A percentile compares a stretch with the other conserved stretches of the same genome.
Evolutionary conservation across 2,113 vertebrate species (phyloP).

Genomic region (Callopanchax toddi): DNA sequence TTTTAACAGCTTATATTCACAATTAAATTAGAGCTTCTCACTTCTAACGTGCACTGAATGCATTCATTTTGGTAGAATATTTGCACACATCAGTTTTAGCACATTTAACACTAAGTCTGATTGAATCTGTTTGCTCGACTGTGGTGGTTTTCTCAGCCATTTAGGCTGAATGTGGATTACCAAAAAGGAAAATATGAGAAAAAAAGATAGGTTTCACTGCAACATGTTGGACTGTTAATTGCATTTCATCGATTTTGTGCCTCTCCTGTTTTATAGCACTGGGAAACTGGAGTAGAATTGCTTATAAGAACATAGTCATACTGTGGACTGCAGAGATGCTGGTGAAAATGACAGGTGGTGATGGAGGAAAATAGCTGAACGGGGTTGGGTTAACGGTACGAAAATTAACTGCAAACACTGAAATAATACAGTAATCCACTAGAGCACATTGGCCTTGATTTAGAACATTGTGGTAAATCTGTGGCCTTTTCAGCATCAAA

Average conservation of each 20-base stretch:
- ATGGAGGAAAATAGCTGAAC: conserved; percentile 9
- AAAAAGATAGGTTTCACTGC: conserved; percentile 11
- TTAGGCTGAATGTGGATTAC: conserved; percentile 7
- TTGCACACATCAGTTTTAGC: background rate
- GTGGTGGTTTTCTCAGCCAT: background rate
- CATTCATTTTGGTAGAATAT: conserved; percentile 2
- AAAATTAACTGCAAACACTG: conserved; percentile 9
- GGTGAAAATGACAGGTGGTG: conserved; percentile 5
- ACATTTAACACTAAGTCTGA: conserved; percentile 25
- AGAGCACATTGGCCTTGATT: too few species aligned
- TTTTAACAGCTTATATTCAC: too few species aligned
- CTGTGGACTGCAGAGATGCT: conserved; percentile 19
- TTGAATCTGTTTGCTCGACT: conserved; percentile 11
- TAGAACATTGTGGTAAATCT: background rate
- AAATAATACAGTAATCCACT: background rate
- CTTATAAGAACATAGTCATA: conserved; percentile 41
- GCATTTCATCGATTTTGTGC: conserved; percentile 62
- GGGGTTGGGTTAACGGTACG: background rate
- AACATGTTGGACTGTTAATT: conserved; percentile 36
- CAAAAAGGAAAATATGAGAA: conserved; percentile 9
- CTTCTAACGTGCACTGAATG: background rate
- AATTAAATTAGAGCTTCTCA: too few species aligned
- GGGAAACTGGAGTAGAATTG: conserved; percentile 45
- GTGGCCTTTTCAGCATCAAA: too few species aligned
- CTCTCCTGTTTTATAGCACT: conserved; percentile 38